These are phyloP conservation scores for Sparidentex hasta DNA, from an alignment of 2,797 vertebrate species.

Conservation along the genomic window DNA sequence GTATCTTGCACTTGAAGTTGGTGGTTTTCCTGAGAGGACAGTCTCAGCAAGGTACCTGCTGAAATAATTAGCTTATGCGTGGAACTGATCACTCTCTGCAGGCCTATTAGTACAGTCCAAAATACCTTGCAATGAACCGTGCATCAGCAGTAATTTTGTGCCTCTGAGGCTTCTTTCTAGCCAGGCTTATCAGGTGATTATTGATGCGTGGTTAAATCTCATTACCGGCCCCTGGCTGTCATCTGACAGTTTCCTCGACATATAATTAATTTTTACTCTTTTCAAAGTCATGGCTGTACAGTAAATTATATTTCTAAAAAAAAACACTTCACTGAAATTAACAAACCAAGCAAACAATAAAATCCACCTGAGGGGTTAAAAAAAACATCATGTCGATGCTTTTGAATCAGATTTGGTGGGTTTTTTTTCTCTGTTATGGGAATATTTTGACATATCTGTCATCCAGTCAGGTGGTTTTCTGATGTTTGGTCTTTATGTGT, in stretches of 20 bases:
- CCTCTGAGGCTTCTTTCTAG: constrained; percentile 41
- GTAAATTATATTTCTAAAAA: not conserved
- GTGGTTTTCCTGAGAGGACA: not conserved
- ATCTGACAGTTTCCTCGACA: constrained; percentile 45
- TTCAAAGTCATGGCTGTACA: constrained; percentile 51
- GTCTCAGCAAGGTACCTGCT: constrained; percentile 31
- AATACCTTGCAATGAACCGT: constrained; percentile 49
- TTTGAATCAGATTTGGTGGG: not conserved
- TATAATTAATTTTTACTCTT: constrained; percentile 56
- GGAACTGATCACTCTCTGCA: constrained; percentile 37
- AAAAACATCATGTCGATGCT: not conserved
- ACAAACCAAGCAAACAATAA: constrained; percentile 2
- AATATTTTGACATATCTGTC: not conserved
- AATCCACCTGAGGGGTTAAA: not conserved
- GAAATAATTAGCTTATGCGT: constrained; percentile 45
- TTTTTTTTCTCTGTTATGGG: not conserved
- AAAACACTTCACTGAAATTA: constrained; percentile 24
- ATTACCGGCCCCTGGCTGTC: constrained; percentile 56
- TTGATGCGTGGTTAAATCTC: constrained; percentile 56
- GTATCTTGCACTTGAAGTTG: not conserved
- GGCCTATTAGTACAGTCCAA: constrained; percentile 37
- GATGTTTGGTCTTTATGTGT: not conserved
- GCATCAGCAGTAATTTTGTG: constrained; percentile 44
- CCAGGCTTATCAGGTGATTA: constrained; percentile 52
- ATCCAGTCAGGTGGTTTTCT: not conserved